phyloP scores from a whole-genome alignment of 2,113 vertebrate genomes.

The Entomyzon cyanotis region DNA sequence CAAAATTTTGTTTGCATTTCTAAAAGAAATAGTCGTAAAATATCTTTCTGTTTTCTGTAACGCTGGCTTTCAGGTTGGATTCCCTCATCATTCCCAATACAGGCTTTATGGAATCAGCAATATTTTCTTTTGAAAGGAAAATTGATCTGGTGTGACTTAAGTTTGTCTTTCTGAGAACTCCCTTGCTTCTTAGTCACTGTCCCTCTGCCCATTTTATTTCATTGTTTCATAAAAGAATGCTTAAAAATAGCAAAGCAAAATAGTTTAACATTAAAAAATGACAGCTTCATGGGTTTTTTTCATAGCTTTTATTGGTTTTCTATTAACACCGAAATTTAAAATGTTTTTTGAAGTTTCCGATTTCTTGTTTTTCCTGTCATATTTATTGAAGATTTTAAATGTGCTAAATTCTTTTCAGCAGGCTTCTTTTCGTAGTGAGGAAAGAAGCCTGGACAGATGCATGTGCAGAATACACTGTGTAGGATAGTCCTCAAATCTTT shows the following conservation, averaged over 20 bases:
- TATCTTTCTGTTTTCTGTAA: neutral
- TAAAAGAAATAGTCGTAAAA: neutral
- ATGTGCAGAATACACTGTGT: neutral
- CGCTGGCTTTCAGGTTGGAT: neutral
- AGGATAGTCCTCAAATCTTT: neutral
- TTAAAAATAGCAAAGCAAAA: neutral
- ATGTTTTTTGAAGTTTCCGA: neutral
- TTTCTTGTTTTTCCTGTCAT: neutral
- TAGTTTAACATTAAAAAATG: neutral
- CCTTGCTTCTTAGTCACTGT: neutral
- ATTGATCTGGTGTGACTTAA: neutral
- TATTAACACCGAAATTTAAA: neutral
- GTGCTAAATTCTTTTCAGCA: neutral
- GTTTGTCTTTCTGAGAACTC: neutral
- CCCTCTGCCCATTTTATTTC: neutral
- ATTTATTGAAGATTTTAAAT: neutral
- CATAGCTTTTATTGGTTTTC: neutral
- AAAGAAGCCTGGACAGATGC: neutral
- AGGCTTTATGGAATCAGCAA: neutral
- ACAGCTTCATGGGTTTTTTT: fast-evolving
- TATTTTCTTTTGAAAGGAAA: neutral
- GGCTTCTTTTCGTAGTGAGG: neutral
- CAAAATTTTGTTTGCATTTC: neutral
- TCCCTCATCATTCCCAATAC: neutral
- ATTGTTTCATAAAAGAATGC: neutral